Percentiles rank a stretch among this genome's conserved stretches.
Conservation (phyloP, 2,113 vertebrate genomes). For the Chamaea fasciata region DNA sequence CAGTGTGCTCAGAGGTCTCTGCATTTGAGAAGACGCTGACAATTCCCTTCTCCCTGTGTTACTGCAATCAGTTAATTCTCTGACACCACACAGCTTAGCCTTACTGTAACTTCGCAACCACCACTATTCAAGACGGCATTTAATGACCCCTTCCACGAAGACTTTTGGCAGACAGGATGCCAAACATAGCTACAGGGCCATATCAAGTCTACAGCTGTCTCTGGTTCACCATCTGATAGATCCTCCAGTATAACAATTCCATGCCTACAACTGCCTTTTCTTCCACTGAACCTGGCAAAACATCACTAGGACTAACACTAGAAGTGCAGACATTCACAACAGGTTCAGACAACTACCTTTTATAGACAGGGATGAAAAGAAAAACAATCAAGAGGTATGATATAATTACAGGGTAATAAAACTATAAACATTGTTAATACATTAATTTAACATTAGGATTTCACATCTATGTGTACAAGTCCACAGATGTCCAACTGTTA, state of each 20-base stretch:
- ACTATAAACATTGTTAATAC: slow-evolving; percentile 67
- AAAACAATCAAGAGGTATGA: slow-evolving; percentile 60
- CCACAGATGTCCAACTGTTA: background rate
- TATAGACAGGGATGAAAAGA: slow-evolving; percentile 65
- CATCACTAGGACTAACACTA: slow-evolving; percentile 44
- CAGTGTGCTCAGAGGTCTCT: background rate
- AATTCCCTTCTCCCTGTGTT: background rate
- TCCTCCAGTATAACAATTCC: background rate
- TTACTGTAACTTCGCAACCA: background rate
- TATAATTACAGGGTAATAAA: slow-evolving; percentile 77
- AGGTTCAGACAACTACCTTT: slow-evolving; percentile 66
- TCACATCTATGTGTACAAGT: slow-evolving; percentile 1
- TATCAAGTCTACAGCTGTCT: background rate
- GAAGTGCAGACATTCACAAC: slow-evolving; percentile 56
- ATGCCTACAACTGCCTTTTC: background rate
- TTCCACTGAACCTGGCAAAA: slow-evolving; percentile 60
- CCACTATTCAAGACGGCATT: background rate
- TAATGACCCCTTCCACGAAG: background rate
- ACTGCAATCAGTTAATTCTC: background rate
- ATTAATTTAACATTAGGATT: slow-evolving; percentile 66
- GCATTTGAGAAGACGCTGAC: background rate
- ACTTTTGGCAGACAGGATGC: background rate
- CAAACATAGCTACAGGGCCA: background rate
- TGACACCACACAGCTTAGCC: background rate
- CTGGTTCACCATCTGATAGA: background rate